phyloP scores from a whole-genome alignment of 2,797 vertebrate genomes.

The Nasua narica region DNA sequence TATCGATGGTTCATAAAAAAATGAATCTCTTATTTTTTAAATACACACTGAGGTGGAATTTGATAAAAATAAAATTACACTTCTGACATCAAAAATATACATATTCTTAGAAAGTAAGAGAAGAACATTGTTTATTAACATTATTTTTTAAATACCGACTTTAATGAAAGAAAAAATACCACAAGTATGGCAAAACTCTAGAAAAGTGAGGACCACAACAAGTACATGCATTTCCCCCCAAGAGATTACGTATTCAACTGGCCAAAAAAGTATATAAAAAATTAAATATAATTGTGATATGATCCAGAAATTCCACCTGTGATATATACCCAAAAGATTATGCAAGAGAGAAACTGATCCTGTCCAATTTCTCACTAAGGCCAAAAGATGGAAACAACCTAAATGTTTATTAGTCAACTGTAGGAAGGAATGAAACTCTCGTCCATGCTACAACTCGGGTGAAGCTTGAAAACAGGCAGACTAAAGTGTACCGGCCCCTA shows the following conservation, averaged over 20 bases:
- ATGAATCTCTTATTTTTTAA: not conserved
- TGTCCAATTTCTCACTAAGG: not conserved
- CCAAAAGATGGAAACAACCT: not conserved
- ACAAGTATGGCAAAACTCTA: not conserved
- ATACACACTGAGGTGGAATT: not conserved
- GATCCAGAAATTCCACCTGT: too few species aligned
- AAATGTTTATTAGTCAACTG: not conserved
- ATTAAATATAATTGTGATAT: not conserved
- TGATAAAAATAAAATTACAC: not conserved
- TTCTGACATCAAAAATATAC: not conserved
- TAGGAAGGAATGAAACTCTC: not conserved
- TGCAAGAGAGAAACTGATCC: not conserved
- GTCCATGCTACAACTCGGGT: rapidly evolving
- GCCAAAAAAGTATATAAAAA: not conserved
- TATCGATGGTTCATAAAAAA: not conserved
- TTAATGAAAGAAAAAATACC: not conserved
- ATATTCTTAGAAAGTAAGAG: not conserved
- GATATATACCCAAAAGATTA: too few species aligned
- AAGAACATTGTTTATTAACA: not conserved
- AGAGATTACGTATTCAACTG: not conserved
- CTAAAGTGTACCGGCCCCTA: not conserved
- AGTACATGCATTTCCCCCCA: not conserved
- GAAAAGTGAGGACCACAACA: not conserved
- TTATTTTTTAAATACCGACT: not conserved
- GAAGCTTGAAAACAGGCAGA: not conserved